phyloP scores from a whole-genome alignment of 30 jellyfish, hydroid and myxozoan species.

The Cassiopea xamachana region DNA sequence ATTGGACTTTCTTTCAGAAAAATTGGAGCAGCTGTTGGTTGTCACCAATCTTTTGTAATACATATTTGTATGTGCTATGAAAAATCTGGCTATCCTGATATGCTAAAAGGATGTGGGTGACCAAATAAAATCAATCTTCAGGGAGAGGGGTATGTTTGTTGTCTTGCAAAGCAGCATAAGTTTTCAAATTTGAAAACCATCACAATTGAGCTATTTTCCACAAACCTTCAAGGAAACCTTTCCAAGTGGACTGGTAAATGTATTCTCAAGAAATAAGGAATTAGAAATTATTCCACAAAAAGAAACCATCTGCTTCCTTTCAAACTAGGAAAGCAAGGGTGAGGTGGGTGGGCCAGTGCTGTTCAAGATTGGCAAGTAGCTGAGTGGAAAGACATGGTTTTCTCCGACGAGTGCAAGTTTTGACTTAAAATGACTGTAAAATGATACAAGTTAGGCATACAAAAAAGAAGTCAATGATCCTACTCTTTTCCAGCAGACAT shows the following conservation, averaged over 20 bases:
- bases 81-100: neutral
- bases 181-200: neutral
- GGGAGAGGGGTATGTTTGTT: constrained; percentile 20
- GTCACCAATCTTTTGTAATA: neutral
- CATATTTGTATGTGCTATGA: neutral
- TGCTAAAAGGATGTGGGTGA: constrained; percentile 22
- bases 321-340: neutral
- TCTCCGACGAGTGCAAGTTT: constrained; percentile 31
- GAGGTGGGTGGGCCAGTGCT: constrained; percentile 12
- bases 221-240: neutral
- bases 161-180: constrained; percentile 27
- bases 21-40: constrained; percentile 9
- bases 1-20: neutral
- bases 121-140: constrained; percentile 1
- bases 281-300: constrained; percentile 1
- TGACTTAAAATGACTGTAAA: constrained; percentile 6
- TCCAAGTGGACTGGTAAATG: constrained; percentile 11
- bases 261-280: constrained; percentile 5
- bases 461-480: neutral
- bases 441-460: constrained; percentile 6
- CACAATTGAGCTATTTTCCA: neutral
- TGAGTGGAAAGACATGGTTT: constrained; percentile 23
- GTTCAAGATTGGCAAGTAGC: neutral
- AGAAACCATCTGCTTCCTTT: constrained; percentile 10
- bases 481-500: constrained; percentile 4